These are phyloP conservation scores for Anabas testudineus DNA, from an alignment of 2,797 vertebrate species.

Conservation along the genomic window DNA sequence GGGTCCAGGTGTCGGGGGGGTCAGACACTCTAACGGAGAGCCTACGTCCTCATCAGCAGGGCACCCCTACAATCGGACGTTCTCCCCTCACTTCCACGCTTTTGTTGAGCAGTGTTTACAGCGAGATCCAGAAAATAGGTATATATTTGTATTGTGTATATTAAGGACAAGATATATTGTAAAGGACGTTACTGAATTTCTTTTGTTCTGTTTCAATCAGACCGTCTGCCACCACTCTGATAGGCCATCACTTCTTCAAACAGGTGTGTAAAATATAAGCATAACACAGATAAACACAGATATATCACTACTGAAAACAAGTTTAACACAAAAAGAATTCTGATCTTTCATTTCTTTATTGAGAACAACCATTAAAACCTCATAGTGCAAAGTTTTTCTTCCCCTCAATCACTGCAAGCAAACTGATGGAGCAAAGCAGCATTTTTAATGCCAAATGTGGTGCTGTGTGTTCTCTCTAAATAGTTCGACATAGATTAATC, in stretches of 20 bases:
- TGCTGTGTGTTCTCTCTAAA: no score
- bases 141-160: constrained; percentile 42
- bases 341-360: no score
- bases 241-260: constrained; percentile 96
- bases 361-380: no score
- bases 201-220: constrained; percentile 71
- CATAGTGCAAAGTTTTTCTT: no score
- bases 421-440: no score
- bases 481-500: no score
- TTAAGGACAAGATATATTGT: not conserved
- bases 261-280: constrained; percentile 86
- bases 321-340: no score
- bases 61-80: constrained; percentile 95
- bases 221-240: constrained; percentile 90
- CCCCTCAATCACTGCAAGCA: no score
- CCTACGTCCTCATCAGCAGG: constrained; percentile 77
- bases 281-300: not conserved
- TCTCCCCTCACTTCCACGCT: constrained; percentile 93
- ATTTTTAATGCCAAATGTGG: no score
- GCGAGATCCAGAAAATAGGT: constrained; percentile 92
- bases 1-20: constrained; percentile 79
- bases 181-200: not conserved
- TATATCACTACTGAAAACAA: not conserved
- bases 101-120: constrained; percentile 97
- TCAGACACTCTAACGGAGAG: constrained; percentile 91